Evolutionary conservation across 2,113 vertebrate genomes (phyloP).

Genomic region (Chamaea fasciata): DNA sequence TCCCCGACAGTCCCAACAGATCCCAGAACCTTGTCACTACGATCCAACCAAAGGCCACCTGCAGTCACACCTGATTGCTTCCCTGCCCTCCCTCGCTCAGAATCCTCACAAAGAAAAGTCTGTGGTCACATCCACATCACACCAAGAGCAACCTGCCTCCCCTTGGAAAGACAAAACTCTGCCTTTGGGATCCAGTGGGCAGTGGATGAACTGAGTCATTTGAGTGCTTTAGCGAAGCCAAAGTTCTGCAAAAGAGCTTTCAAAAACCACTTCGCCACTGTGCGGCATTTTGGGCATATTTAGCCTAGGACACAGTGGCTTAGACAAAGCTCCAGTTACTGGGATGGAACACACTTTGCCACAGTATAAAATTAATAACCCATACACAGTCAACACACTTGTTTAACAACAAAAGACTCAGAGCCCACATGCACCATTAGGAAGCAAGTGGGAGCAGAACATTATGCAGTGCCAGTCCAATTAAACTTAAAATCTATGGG

Average conservation of each 20-base stretch:
- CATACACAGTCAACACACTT: background rate
- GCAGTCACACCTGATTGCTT: background rate
- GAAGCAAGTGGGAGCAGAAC: conserved; percentile 60
- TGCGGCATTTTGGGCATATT: background rate
- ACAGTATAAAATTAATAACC: background rate
- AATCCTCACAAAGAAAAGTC: background rate
- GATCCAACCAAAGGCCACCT: background rate
- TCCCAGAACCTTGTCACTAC: background rate
- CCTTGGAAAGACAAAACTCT: background rate
- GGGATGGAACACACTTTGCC: background rate
- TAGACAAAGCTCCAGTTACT: background rate
- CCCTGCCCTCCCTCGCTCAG: background rate
- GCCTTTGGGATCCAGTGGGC: background rate
- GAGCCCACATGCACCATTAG: conserved; percentile 34
- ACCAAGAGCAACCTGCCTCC: background rate
- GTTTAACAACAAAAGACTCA: conserved; percentile 19
- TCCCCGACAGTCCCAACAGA: background rate
- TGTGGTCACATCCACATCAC: background rate
- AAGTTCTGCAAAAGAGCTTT: background rate
- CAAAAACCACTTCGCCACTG: background rate
- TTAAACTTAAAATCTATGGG: conserved; percentile 48
- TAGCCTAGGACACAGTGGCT: background rate
- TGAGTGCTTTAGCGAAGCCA: background rate
- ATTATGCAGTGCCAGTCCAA: conserved; percentile 51
- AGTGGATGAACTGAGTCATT: background rate